These are phyloP conservation scores for Pantherophis alleghaniensis DNA, from an alignment of 2,797 vertebrate genomes.

Conservation along the genomic window DNA sequence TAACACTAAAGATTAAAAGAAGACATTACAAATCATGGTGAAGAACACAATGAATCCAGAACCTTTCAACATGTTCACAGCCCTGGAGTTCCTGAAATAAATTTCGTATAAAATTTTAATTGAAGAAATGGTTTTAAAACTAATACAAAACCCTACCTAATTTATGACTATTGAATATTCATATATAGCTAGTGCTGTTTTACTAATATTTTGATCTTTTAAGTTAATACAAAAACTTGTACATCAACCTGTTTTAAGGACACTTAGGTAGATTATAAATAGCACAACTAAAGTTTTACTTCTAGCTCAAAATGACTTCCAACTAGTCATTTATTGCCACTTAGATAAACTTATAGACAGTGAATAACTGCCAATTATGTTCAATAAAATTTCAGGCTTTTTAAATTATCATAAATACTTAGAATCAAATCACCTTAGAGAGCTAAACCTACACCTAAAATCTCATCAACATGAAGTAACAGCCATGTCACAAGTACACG, in stretches of 20 bases:
- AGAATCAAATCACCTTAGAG: background rate
- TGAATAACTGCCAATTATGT: background rate
- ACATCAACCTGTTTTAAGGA: background rate
- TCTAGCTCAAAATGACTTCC: background rate
- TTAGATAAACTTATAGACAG: background rate
- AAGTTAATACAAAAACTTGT: background rate
- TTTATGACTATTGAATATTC: background rate
- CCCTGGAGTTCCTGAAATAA: background rate
- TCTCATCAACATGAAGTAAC: background rate
- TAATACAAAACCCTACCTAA: background rate
- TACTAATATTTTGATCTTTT: background rate
- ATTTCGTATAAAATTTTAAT: background rate
- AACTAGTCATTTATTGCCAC: background rate
- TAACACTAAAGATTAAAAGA: background rate
- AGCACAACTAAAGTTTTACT: background rate
- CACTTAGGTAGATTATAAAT: background rate
- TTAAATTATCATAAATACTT: background rate
- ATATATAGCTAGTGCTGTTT: background rate
- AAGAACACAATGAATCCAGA: background rate
- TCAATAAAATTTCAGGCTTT: background rate
- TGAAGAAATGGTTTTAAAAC: background rate
- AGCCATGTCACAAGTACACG: background rate
- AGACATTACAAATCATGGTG: background rate
- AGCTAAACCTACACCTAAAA: background rate
- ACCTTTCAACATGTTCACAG: background rate